Base-by-base conservation (phyloP, 2,797 vertebrate genomes). In the Erethizon dorsatum region DNA sequence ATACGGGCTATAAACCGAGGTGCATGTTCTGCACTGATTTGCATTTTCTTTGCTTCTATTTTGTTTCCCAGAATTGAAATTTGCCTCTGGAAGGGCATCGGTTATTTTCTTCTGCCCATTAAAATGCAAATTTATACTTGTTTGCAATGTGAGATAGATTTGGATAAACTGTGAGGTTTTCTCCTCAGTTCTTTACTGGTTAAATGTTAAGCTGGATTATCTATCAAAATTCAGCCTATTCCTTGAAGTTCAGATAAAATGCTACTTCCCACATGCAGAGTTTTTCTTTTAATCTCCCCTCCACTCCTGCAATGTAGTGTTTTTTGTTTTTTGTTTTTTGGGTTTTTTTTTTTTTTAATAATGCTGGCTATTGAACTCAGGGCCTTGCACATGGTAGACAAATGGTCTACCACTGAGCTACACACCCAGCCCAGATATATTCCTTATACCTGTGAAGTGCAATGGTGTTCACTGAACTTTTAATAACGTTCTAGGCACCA, bases 71-170 rank as follows among this genome's bases (percentile, higher is more conserved):
- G 85, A 54, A 50, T 87, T 89, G 85, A 67, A 86, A 80, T 59
- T 80, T 94, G 45, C 83, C 63, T 83, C 77, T 50, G 22, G 89
- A 94, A 95, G 63, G 73, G 57, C 73, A 88, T 88, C 45, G 17
- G 85, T 88, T 93, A 85, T 94, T 94, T 88, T 83, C 61, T 83
- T 91, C 56, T 57, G 45, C 26, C 57, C 45, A 61, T 95, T 97
- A 97, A 97, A 92, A 97, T 94, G 92, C 89, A 97, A 96, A 97
- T 96, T 87, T 52, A 83, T 73, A 59, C 45, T 83, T 89, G 63
- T 86, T 31, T 69, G 78, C 71, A 84, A 85, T 1, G 1, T 18
- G 69, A 22, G 56, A 83, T 67, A 83, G 88, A 47, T 78, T 96
- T 75, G 56, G 77, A 65, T 83, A 96, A 96, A 95, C 82, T 0